Conservation (phyloP, 53 echinoderm and acorn worm species). For the Paracentrotus lividus region DNA sequence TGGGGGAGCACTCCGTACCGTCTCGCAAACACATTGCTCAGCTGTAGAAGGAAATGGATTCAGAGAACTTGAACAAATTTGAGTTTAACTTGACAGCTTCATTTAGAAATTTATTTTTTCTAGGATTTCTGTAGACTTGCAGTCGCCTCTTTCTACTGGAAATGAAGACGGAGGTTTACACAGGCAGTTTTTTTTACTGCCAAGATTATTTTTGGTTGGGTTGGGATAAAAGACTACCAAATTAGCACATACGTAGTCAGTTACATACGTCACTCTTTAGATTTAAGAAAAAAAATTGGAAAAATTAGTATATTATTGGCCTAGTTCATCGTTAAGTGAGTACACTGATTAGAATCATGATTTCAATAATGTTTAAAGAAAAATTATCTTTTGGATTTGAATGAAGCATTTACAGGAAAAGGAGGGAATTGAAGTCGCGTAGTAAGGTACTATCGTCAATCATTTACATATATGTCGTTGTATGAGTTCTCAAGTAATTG, state of each 20-base stretch:
- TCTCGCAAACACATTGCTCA: constrained; percentile 45
- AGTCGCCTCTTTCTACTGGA: background rate
- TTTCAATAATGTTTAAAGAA: background rate
- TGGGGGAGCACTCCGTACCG: constrained; percentile 2
- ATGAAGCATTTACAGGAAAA: background rate
- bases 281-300: background rate
- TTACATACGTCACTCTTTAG: constrained; percentile 24
- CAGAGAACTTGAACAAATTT: constrained; percentile 5
- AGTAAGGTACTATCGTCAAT: background rate
- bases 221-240: background rate
- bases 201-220: background rate
- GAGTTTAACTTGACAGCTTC: background rate
- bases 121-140: background rate
- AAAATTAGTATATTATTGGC: no score
- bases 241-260: constrained; percentile 6
- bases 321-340: background rate
- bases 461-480: constrained; percentile 27
- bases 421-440: background rate
- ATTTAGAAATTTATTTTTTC: background rate
- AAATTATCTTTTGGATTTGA: background rate
- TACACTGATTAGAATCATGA: background rate
- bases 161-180: background rate
- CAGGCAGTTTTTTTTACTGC: background rate
- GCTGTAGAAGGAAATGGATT: constrained; percentile 12
- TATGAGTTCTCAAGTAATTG: background rate